Base-by-base conservation (phyloP, 2,888 invertebrate genomes). In the Aphodius sticticus region DNA sequence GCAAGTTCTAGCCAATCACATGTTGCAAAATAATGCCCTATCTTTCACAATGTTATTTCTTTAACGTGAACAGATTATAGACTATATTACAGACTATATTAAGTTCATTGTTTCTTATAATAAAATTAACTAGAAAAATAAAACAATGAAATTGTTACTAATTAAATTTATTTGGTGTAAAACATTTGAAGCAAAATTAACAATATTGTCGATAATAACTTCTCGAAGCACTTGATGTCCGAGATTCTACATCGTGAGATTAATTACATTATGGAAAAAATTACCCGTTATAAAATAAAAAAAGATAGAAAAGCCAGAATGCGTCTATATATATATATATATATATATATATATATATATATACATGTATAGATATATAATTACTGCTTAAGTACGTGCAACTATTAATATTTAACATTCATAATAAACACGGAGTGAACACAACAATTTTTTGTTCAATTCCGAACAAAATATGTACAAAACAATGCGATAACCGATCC, bases 381-480 rank as follows among this genome's bases (percentile, higher is more conserved):
- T 12, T 53, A 53, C 12, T 53, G 53, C 53, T 53, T 53, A 53
- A 53, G 53, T 53, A 53, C 53, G 53, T 53, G 53, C 53, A 53
- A 53, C 53, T 53, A 53, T 7, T 53, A 53, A 53, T 53, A 53
- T 53, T 7, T 53, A 53, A 53, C 53, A 53, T 53, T 53, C 53
- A 53, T 53, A 53, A 53, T 53, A 53, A 53, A 53, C 53, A 53
- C 53, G 53, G 53, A 53, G 12, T 53, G 53, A 53, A 53, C 53
- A 53, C 53, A 53, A 53, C 53, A 53, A 12, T 53, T 7, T 26
- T 53, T 53, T 53, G 53, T 9, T 53, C 53, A 53, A 53, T 53
- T 53, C 53, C 53, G 53, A 53, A 53, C 53, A 53, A 53, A 53
- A 53, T 53, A 53, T 53, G 53, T 53, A 53, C 53, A 53, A 53